These are phyloP conservation scores for Hermatobates lingyangjiaoensis DNA, from an alignment of 1,140 invertebrate species.

Conservation along the genomic window DNA sequence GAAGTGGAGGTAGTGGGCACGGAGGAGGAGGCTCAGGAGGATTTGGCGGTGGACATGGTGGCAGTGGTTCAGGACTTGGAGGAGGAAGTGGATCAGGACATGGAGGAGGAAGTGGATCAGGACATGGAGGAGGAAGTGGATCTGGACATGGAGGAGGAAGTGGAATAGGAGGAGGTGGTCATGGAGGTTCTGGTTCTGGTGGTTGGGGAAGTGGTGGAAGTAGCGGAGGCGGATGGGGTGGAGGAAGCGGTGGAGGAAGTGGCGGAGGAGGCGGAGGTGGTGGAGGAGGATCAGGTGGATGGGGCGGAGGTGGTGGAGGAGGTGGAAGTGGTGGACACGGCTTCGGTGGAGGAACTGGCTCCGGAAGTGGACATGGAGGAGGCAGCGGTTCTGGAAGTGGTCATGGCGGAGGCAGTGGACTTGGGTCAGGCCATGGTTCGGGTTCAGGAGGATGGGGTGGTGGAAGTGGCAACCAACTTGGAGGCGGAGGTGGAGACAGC, in stretches of 20 bases:
- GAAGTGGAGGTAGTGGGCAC: background rate
- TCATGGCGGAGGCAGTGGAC: too few relatives aligned
- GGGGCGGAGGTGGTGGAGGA: background rate
- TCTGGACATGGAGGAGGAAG: background rate
- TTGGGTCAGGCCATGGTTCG: background rate
- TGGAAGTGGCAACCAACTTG: background rate
- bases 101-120: background rate
- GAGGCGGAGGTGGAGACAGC: background rate
- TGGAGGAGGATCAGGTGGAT: background rate
- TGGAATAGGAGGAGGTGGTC: background rate
- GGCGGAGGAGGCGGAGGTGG: background rate
- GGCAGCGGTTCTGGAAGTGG: too few relatives aligned
- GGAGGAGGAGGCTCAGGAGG: background rate
- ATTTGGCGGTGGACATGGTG: background rate
- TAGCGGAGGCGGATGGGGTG: background rate
- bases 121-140: background rate
- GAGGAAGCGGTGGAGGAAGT: background rate
- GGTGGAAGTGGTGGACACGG: too few relatives aligned
- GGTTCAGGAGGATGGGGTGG: background rate
- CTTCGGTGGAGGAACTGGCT: background rate
- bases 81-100: background rate
- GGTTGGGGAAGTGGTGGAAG: background rate
- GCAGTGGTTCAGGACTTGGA: background rate
- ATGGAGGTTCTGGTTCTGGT: background rate
- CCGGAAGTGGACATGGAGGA: background rate